phyloP scores from a whole-genome alignment of 1,140 invertebrate species.

The Calephelis nemesis region DNA sequence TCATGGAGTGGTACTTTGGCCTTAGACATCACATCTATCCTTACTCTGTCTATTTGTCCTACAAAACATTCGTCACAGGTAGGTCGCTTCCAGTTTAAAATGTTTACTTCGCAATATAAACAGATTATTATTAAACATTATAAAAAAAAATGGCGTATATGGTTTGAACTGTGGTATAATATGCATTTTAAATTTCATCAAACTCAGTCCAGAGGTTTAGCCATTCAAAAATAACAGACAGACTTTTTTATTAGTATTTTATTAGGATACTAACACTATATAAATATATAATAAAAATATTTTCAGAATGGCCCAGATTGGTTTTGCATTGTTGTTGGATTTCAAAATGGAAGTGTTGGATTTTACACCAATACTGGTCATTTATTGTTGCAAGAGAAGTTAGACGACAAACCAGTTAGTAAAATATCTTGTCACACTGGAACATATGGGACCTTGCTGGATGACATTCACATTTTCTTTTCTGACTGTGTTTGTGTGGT shows the following conservation, averaged over 20 bases:
- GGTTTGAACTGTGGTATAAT: too few relatives aligned
- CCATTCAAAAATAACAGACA: too few relatives aligned
- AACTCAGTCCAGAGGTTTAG: too few relatives aligned
- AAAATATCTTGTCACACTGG: slow-evolving; percentile 91
- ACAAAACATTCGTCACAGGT: slow-evolving; percentile 84
- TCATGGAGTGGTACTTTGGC: slow-evolving; percentile 79
- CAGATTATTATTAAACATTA: too few relatives aligned
- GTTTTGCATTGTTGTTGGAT: slow-evolving; percentile 94
- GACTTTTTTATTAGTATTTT: too few relatives aligned
- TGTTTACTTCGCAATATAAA: not conserved
- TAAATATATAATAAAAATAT: slow-evolving; percentile 23
- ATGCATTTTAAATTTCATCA: too few relatives aligned
- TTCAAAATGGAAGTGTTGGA: slow-evolving; percentile 89
- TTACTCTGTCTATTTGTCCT: slow-evolving; percentile 78
- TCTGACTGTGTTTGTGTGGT: slow-evolving; percentile 88
- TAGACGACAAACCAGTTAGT: slow-evolving; percentile 90
- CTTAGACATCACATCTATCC: slow-evolving; percentile 71
- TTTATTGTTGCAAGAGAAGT: slow-evolving; percentile 89
- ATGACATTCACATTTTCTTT: slow-evolving; percentile 93
- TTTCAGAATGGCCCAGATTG: slow-evolving; percentile 89
- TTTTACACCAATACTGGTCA: slow-evolving; percentile 95
- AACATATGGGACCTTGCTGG: slow-evolving; percentile 81
- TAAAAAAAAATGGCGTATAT: too few relatives aligned
- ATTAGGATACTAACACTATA: not conserved
- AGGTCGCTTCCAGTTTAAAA: not conserved